Conservation (phyloP, 2,113 vertebrate genomes). For the Scartelaos histophorus region DNA sequence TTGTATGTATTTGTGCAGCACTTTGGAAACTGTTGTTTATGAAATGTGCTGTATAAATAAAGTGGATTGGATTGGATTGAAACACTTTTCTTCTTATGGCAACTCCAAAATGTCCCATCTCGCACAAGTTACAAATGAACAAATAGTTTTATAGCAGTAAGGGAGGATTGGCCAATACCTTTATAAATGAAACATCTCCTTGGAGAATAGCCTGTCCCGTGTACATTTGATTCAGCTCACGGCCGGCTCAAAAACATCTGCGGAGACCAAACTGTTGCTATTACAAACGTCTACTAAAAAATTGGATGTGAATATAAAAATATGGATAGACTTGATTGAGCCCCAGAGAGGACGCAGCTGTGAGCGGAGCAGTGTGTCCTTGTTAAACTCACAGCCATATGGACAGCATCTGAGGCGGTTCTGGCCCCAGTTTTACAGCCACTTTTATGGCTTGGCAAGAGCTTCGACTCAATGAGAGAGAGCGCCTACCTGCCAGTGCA, state of each 20-base stretch:
- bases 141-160: background rate
- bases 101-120: background rate
- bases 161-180: background rate
- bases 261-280: background rate
- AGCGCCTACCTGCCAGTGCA: slow-evolving; percentile 57
- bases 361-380: slow-evolving; percentile 68
- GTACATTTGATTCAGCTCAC: background rate
- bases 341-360: slow-evolving; percentile 56
- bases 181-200: background rate
- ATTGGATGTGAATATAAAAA: slow-evolving; percentile 10
- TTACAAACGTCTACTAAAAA: slow-evolving; percentile 8
- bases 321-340: slow-evolving; percentile 17
- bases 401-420: slow-evolving; percentile 72
- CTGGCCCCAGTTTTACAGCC: slow-evolving; percentile 71
- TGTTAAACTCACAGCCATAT: slow-evolving; percentile 70
- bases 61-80: too few species aligned
- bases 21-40: too few species aligned
- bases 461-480: slow-evolving; percentile 47
- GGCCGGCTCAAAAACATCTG: background rate
- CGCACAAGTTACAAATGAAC: background rate
- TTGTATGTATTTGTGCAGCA: too few species aligned
- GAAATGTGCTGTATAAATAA: too few species aligned
- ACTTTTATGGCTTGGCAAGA: slow-evolving; percentile 68
- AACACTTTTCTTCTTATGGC: background rate
- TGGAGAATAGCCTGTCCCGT: background rate